Evolutionary conservation across 2,113 vertebrate genomes (phyloP).

Genomic region (Anolis carolinensis): DNA sequence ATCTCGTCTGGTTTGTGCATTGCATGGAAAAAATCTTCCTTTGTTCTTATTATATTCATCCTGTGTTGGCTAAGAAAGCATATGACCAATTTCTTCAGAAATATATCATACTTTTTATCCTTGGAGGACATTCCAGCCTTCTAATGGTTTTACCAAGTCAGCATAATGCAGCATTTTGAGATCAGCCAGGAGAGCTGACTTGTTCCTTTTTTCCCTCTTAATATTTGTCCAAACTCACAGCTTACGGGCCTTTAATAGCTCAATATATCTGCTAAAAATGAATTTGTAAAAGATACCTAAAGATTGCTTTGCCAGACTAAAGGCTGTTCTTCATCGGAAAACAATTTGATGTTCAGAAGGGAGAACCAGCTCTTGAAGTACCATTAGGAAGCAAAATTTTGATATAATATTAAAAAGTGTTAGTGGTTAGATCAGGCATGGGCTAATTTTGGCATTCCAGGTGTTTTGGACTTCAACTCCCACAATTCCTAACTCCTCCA

Average conservation of each 20-base stretch:
- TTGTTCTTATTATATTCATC: accelerated
- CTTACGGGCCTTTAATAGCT: background rate
- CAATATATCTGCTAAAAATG: background rate
- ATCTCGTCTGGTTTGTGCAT: background rate
- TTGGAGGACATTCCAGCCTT: background rate
- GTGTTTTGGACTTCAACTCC: too few species aligned
- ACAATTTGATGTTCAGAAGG: too few species aligned
- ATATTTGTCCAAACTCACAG: accelerated
- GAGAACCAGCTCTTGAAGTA: too few species aligned
- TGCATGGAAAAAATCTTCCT: background rate
- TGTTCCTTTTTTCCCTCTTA: accelerated
- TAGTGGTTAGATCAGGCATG: too few species aligned
- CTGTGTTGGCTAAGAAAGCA: background rate
- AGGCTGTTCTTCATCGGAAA: background rate
- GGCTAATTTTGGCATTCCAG: too few species aligned
- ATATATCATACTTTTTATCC: background rate
- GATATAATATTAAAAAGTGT: too few species aligned
- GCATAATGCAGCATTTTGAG: background rate
- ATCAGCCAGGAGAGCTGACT: background rate
- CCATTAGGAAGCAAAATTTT: too few species aligned
- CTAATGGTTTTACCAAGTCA: constrained; percentile 31
- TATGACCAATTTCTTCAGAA: constrained; percentile 6
- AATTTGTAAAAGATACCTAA: accelerated
- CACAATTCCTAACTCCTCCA: too few species aligned
- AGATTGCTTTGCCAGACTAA: background rate